Evolutionary conservation across 2,113 vertebrate genomes (phyloP), one percentile per base, ranked within the genome.

Genomic region (Acanthisitta chloris): DNA sequence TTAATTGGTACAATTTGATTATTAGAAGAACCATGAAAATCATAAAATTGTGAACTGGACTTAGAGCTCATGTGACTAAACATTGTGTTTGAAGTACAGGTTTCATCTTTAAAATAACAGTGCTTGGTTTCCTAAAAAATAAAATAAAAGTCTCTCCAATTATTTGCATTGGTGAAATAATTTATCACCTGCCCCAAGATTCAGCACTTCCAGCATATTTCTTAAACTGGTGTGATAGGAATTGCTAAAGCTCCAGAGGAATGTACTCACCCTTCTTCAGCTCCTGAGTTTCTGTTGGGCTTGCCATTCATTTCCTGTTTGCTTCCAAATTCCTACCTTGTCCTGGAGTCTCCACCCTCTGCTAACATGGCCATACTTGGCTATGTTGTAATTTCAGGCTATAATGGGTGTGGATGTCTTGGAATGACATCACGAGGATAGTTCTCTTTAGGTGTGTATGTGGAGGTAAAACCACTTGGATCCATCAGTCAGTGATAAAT

Each of bases 291-390:
- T 97, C 90, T 96, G 40, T 74, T 96, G 89, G 61, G 15, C n/a
- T 43, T 92, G 95, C 92, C 88, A 28, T 81, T 98, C 81, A 79
- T 95, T 98, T 96, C 94, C 95, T 96, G 83, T 95, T 97, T 95
- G 81, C 85, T 95, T 90, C 96, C 93, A 86, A 95, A 96, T 97
- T 96, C 92, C 82, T 97, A 49, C 96, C 90, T 97, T 95, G 89
- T 67, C 91, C 88, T 88, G 74, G 36, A 77, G 62, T 64, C 94
- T 93, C 95, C 95, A 94, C 91, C 91, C 92, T 96, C 67, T 40
- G 88, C 90, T 92, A 96, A 86, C 95, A 89, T 67, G 70, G 93
- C 95, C 90, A 86, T 88, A 66, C 74, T 87, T 95, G 90, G 90
- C 14, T 96, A 58, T 96, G 91, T 94, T 95, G 95, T 94, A 96